These are phyloP conservation scores for Vesta saturnalis DNA, from an alignment of 2,888 invertebrate genomes.

Conservation along the genomic window DNA sequence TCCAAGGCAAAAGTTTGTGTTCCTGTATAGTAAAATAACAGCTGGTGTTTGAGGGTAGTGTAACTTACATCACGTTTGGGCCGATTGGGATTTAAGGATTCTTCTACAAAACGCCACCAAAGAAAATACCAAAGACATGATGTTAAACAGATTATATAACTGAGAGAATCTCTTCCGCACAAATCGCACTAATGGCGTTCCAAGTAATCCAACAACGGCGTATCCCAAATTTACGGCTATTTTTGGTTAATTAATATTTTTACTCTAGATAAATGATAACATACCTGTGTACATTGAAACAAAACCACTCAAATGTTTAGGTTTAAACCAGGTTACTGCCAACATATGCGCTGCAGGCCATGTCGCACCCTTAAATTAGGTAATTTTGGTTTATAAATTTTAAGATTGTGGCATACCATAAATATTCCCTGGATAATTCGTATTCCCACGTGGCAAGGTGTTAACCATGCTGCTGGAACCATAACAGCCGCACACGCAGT, in stretches of 20 bases:
- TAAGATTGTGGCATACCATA: slow-evolving; percentile 65
- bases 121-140: slow-evolving; percentile 67
- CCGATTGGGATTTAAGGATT: slow-evolving; percentile 62
- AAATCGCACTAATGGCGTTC: slow-evolving; percentile 65
- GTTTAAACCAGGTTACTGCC: slow-evolving; percentile 69
- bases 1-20: slow-evolving; percentile 64
- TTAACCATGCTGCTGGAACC: slow-evolving; percentile 68
- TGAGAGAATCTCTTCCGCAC: slow-evolving; percentile 66
- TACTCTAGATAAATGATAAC: background rate
- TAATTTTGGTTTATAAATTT: background rate
- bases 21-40: slow-evolving; percentile 50
- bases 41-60: background rate
- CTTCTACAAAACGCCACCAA: slow-evolving; percentile 68
- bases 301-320: slow-evolving; percentile 66
- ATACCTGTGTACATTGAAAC: slow-evolving; percentile 67
- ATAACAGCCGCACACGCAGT: slow-evolving; percentile 66
- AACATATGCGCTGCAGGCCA: slow-evolving; percentile 70
- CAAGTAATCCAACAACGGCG: slow-evolving; percentile 66
- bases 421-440: slow-evolving; percentile 67
- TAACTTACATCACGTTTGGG: slow-evolving; percentile 60
- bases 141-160: slow-evolving; percentile 64
- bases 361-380: slow-evolving; percentile 63
- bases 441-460: slow-evolving; percentile 67
- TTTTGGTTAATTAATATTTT: slow-evolving; percentile 61
- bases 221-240: slow-evolving; percentile 69